Percentiles rank a stretch among this genome's conserved stretches.
phyloP scores from a whole-genome alignment of 37 sponge, comb jelly and placozoan genomes.

The Halisarca cf. caerulea region DNA sequence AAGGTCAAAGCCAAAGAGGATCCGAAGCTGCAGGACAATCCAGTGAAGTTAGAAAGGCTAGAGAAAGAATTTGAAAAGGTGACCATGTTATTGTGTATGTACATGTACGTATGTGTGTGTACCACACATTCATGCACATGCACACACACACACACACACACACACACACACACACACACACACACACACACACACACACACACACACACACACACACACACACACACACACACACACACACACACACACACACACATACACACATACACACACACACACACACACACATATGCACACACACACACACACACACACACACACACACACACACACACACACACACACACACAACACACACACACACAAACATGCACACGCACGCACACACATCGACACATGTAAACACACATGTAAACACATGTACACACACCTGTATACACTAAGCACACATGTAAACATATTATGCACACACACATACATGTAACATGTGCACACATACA shows the following conservation, averaged over 20 bases:
- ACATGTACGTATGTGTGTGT: neutral
- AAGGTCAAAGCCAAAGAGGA: conserved; percentile 64
- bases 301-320: neutral
- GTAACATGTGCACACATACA: too few relatives aligned
- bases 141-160: neutral
- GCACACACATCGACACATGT: too few relatives aligned
- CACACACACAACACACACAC: too few relatives aligned
- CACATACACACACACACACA: neutral
- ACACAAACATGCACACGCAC: too few relatives aligned
- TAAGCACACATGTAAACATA: too few relatives aligned
- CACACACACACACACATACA: conserved; percentile 8
- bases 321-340: neutral
- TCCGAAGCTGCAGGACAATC: neutral
- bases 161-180: conserved; percentile 11
- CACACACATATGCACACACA: neutral
- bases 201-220: neutral
- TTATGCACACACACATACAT: too few relatives aligned
- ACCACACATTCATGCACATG: neutral
- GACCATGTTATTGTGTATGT: neutral
- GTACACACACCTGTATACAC: too few relatives aligned
- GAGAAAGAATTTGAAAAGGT: conserved; percentile 53
- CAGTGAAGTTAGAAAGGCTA: conserved; percentile 52
- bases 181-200: conserved; percentile 7
- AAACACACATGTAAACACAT: too few relatives aligned
- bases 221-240: conserved; percentile 12